Conservation (phyloP, 2,797 vertebrate genomes). For the Alosa sapidissima region DNA sequence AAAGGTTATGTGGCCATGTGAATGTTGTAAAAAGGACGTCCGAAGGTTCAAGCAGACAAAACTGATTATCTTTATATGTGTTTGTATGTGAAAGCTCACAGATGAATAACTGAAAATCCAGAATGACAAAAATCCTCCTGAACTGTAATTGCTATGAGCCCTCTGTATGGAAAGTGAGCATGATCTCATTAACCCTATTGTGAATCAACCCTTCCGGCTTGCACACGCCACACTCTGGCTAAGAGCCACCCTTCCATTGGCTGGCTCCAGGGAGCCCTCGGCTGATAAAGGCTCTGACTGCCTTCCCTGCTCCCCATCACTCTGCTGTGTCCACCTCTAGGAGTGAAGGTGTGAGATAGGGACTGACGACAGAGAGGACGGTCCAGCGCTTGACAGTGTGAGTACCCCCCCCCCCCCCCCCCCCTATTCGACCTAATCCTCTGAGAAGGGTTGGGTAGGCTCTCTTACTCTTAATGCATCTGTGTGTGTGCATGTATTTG, state of each 20-base stretch:
- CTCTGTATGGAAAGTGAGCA: slow-evolving; percentile 38
- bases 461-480: slow-evolving; percentile 25
- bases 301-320: slow-evolving; percentile 40
- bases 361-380: slow-evolving; percentile 42
- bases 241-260: slow-evolving; percentile 69
- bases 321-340: slow-evolving; percentile 31
- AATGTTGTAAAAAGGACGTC: too few species aligned
- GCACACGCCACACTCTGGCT: slow-evolving; percentile 27
- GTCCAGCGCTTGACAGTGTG: slow-evolving; percentile 42
- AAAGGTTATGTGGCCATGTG: too few species aligned
- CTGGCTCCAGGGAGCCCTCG: slow-evolving; percentile 50
- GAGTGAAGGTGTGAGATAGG: slow-evolving; percentile 4
- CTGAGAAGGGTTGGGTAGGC: neutral
- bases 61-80: too few species aligned
- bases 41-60: too few species aligned
- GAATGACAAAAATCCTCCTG: neutral
- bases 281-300: slow-evolving; percentile 58
- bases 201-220: slow-evolving; percentile 59
- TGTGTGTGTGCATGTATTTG: slow-evolving; percentile 27
- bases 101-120: too few species aligned
- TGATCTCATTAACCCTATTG: slow-evolving; percentile 55
- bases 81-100: too few species aligned
- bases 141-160: neutral
- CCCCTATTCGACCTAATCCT: neutral
- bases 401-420: slow-evolving; percentile 41